Evolutionary conservation across 2,888 invertebrate species (phyloP), one percentile per base, ranked within the genome.

Genomic region (Spodoptera littoralis): DNA sequence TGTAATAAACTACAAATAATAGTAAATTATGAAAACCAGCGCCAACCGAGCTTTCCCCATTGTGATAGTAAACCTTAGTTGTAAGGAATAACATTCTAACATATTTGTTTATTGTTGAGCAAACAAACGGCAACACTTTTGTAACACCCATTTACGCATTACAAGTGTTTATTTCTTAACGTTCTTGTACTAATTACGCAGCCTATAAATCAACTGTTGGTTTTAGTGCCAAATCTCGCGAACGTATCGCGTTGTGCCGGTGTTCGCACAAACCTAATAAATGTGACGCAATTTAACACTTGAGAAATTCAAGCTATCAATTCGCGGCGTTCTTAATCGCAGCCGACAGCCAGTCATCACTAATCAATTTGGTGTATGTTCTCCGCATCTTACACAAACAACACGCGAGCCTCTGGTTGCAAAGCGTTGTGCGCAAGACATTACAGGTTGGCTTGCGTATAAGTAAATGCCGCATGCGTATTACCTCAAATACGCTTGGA

Each of bases 311-410:
- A 77, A 76, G 72, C 67, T 75, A 84, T 86, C 82, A 82, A 70
- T 82, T 75, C 71, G 62, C 66, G 62, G 70, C 70, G 81, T 77
- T 80, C 84, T 80, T 84, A 88, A 89, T 88, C 76, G 76, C 69
- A 71, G 74, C 70, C 79, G 88, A 84, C 87, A 71, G 73, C 73
- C 81, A 85, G 81, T 85, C 87, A 83, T 85, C 88, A 84, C 82
- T 82, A 82, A 84, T 86, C 84, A 84, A 82, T 85, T 82, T 83
- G 71, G 77, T 54, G 70, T 79, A 75, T 79, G 81, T 81, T 76
- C 69, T 70, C 62, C 54, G 63, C 61, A 76, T 81, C 80, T 70
- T 80, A 67, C 74, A 76, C 82, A 78, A 73, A 82, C 66, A 53
- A 12, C 60, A 48, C 66, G 70, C 61, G 62, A 70, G 54, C 45